These are phyloP conservation scores for Ageneiosus marmoratus DNA, from an alignment of 2,113 vertebrate species.

Conservation along the genomic window DNA sequence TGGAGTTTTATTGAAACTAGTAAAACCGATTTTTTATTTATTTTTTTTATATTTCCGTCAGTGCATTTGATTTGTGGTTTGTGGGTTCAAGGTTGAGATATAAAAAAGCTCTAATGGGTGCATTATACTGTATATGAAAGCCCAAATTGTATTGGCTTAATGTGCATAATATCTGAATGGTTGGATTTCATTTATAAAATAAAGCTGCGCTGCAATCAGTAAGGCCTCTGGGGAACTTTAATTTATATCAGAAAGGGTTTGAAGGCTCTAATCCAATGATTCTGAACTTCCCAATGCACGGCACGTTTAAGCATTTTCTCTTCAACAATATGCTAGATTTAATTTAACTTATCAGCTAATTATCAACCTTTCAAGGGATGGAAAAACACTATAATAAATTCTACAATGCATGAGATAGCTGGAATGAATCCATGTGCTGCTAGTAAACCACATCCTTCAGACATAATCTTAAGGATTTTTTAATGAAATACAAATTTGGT, in stretches of 20 bases:
- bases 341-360: constrained; percentile 9
- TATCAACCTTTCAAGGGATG: constrained; percentile 15
- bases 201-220: not conserved
- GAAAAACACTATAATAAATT: constrained; percentile 6
- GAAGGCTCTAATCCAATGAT: constrained; percentile 17
- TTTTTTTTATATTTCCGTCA: not conserved
- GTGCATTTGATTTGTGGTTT: not conserved
- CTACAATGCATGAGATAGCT: constrained; percentile 1
- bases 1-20: no score
- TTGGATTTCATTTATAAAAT: constrained; percentile 7
- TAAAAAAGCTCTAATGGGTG: not conserved
- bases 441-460: not conserved
- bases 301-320: not conserved
- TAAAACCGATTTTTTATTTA: not conserved
- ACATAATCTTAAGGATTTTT: not conserved
- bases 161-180: not conserved
- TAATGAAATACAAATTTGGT: not conserved
- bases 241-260: not conserved
- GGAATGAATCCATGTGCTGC: not conserved
- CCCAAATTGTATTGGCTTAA: not conserved
- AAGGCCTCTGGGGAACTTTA: not conserved
- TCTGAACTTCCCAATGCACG: constrained; percentile 8
- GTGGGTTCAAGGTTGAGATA: not conserved
- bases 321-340: constrained; percentile 7
- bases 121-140: not conserved